Evolutionary conservation across 2,797 vertebrate species (phyloP).

Genomic region (Mus caroli): DNA sequence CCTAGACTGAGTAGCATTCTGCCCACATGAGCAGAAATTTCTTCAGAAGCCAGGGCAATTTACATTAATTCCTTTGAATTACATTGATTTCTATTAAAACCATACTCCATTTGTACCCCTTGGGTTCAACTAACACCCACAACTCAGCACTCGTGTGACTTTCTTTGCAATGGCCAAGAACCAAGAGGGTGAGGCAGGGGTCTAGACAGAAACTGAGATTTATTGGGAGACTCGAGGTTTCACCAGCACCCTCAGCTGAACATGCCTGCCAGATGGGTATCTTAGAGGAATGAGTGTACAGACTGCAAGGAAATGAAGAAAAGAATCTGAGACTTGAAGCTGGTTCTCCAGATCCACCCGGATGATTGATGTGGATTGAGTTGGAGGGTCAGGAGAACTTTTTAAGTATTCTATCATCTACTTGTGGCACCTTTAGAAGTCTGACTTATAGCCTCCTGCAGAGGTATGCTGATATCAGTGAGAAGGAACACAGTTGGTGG

Average conservation of each 20-base stretch:
- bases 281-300: background rate
- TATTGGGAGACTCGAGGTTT: background rate
- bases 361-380: background rate
- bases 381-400: background rate
- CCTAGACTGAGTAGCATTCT: background rate
- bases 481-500: background rate
- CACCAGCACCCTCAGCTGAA: background rate
- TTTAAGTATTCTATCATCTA: background rate
- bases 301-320: background rate
- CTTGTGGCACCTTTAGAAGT: background rate
- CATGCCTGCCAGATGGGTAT: no score
- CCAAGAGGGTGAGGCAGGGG: background rate
- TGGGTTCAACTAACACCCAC: accelerated
- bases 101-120: background rate
- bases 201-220: background rate
- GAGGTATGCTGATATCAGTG: background rate
- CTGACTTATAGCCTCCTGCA: background rate
- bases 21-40: background rate
- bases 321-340: background rate
- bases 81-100: background rate
- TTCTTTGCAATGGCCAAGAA: background rate
- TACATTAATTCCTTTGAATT: no score
- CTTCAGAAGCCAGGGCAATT: background rate
- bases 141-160: background rate
- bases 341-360: accelerated